phyloP scores from a whole-genome alignment of 2,888 invertebrate genomes.

The Cantharis rufa region DNA sequence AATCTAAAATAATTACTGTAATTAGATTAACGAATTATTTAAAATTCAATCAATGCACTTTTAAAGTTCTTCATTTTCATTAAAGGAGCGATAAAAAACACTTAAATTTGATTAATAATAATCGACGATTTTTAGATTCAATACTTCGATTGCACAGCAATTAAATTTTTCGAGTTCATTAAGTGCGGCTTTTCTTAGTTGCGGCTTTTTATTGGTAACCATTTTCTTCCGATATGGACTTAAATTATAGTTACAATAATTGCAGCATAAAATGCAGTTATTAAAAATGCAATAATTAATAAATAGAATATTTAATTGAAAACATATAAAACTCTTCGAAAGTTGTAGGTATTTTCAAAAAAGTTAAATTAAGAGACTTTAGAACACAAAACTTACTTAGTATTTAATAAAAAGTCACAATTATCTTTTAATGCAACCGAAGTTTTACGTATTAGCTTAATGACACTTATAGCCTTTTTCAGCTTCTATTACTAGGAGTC shows the following conservation, averaged over 20 bases:
- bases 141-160: background rate
- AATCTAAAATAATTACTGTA: background rate
- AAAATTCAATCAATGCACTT: background rate
- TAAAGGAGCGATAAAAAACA: background rate
- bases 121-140: background rate
- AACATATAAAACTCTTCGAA: background rate
- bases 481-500: slow-evolving; percentile 20
- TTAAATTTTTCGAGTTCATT: background rate
- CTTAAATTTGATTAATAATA: background rate
- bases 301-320: background rate
- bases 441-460: background rate
- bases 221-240: background rate
- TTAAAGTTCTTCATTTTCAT: background rate
- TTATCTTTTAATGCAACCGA: background rate
- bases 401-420: background rate
- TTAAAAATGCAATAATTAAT: background rate
- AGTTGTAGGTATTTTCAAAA: background rate
- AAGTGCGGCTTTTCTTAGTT: background rate
- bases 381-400: background rate
- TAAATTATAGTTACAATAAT: background rate
- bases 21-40: background rate
- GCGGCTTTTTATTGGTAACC: background rate
- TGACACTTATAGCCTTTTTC: slow-evolving; percentile 7
- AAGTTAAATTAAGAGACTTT: background rate
- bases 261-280: background rate